Conservation (phyloP, 2,113 vertebrate genomes). For the Mobula birostris region DNA sequence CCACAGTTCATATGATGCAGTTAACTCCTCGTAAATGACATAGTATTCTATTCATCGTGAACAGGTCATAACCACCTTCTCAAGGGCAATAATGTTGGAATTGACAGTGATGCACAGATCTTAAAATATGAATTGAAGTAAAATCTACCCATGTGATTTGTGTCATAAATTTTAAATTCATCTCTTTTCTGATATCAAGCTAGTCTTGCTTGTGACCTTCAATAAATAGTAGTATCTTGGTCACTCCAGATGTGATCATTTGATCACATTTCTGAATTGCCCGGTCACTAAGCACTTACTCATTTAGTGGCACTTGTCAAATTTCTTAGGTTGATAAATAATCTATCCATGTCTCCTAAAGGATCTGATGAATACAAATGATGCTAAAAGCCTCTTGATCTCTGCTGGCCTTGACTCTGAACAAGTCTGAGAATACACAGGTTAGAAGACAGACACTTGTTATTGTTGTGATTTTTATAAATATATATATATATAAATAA, state of each 20-base stretch:
- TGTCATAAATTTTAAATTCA: neutral
- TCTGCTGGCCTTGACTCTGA: neutral
- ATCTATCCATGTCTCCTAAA: conserved; percentile 3
- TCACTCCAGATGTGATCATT: neutral
- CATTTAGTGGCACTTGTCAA: neutral
- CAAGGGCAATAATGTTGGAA: too few species aligned
- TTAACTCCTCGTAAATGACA: too few species aligned
- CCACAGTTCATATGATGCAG: neutral
- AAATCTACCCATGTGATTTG: neutral
- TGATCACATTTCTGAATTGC: neutral
- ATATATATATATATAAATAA: neutral
- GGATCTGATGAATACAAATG: neutral
- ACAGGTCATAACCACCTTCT: too few species aligned
- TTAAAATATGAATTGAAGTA: too few species aligned
- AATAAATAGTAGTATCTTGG: neutral
- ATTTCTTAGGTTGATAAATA: neutral
- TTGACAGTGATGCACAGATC: too few species aligned
- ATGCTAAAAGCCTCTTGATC: neutral
- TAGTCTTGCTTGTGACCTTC: neutral
- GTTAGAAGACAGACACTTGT: neutral
- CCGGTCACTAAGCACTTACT: neutral
- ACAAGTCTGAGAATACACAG: neutral
- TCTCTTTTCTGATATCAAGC: neutral
- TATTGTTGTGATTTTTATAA: neutral
- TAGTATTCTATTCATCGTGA: too few species aligned